A percentile compares a stretch with the other conserved stretches of the same genome.
Evolutionary conservation across 2,888 invertebrate genomes (phyloP).

Genomic region (Dichetophora obliterata): DNA sequence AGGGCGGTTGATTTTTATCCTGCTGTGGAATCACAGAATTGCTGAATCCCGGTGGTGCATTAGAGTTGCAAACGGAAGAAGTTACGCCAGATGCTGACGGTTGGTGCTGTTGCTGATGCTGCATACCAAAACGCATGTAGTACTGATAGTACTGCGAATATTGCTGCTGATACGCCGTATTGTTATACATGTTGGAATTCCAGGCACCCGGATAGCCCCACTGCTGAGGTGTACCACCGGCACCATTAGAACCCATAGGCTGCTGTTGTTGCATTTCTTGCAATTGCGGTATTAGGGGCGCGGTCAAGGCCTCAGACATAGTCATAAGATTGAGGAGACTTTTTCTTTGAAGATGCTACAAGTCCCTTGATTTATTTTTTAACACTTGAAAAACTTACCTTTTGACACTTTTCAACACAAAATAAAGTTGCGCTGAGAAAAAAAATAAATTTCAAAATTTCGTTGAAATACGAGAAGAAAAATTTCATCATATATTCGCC

Average conservation of each 20-base stretch:
- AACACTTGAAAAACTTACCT: constrained; percentile 31
- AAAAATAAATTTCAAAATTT: too few species aligned
- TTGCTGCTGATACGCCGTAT: constrained; percentile 58
- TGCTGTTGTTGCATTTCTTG: constrained; percentile 65
- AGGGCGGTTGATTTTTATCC: constrained; percentile 70
- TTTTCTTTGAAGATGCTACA: background rate
- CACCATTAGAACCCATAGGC: constrained; percentile 31
- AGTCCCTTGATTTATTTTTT: background rate
- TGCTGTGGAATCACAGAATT: constrained; percentile 61
- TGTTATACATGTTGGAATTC: constrained; percentile 57
- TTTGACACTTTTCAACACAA: background rate
- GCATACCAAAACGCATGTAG: constrained; percentile 61
- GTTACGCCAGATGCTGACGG: constrained; percentile 52
- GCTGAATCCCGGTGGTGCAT: constrained; percentile 71
- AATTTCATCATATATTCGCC: constrained; percentile 5
- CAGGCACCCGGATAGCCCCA: constrained; percentile 53
- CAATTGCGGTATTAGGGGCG: constrained; percentile 64
- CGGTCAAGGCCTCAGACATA: constrained; percentile 64
- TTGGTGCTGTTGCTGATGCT: constrained; percentile 52
- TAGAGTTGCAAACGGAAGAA: constrained; percentile 61
- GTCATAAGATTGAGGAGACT: background rate
- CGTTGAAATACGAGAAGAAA: background rate
- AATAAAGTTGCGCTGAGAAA: background rate
- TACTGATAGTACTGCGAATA: constrained; percentile 66
- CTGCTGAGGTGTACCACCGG: constrained; percentile 45